Percentiles rank a stretch among this genome's conserved stretches.
These are phyloP conservation scores for Nebria brevicollis DNA, from an alignment of 2,888 invertebrate genomes.

Conservation along the genomic window DNA sequence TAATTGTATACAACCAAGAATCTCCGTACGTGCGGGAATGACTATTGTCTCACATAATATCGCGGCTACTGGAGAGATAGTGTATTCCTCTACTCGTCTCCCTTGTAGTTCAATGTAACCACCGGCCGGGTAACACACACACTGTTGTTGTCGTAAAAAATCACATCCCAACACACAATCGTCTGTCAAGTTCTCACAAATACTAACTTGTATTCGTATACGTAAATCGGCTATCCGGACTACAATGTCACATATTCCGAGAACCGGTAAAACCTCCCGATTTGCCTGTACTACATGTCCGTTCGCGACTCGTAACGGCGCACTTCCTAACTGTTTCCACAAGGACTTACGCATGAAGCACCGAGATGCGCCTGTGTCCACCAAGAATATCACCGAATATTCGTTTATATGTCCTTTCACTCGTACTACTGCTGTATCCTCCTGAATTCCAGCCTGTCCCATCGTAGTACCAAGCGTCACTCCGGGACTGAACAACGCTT, in stretches of 20 bases:
- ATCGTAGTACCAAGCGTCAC: too few species aligned
- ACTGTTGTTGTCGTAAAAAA: background rate
- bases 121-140: background rate
- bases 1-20: background rate
- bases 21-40: slow-evolving; percentile 5
- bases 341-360: too few species aligned
- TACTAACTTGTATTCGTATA: background rate
- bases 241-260: slow-evolving; percentile 13
- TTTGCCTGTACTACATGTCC: too few species aligned
- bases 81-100: background rate
- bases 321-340: too few species aligned
- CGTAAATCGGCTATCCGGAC: background rate
- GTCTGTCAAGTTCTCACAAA: slow-evolving; percentile 17
- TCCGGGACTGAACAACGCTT: too few species aligned
- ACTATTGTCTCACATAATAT: slow-evolving; percentile 9
- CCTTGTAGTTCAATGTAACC: background rate
- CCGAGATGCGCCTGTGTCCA: too few species aligned
- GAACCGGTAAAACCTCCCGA: slow-evolving; percentile 3
- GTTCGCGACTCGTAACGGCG: too few species aligned
- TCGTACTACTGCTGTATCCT: too few species aligned
- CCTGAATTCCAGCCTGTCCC: too few species aligned
- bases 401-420: too few species aligned
- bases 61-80: background rate
- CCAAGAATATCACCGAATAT: too few species aligned
- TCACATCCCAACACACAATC: slow-evolving; percentile 16